Percentiles rank a stretch among this genome's conserved stretches.
phyloP scores from a whole-genome alignment of 2,797 vertebrate species.

The Molossus molossus region DNA sequence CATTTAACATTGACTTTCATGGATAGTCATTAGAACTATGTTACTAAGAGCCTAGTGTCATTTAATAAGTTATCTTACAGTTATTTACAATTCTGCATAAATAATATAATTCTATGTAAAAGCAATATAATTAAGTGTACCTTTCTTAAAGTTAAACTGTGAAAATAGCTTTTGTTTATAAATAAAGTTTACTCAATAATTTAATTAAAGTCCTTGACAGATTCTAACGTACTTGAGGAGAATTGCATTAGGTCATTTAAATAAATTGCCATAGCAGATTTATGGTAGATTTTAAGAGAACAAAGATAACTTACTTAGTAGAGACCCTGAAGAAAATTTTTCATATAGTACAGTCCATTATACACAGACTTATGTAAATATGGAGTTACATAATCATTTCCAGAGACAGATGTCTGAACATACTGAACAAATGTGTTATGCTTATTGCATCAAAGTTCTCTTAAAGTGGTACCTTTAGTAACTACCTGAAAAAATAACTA shows the following conservation, averaged over 20 bases:
- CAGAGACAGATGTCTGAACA: background rate
- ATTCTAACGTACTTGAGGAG: conserved; percentile 11
- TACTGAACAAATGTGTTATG: background rate
- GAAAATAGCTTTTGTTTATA: conserved; percentile 27
- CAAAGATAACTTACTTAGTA: conserved; percentile 36
- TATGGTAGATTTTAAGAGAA: background rate
- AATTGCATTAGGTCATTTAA: conserved; percentile 37
- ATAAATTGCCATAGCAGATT: background rate
- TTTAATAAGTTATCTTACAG: conserved; percentile 38
- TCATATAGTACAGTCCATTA: conserved; percentile 1
- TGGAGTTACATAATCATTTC: background rate
- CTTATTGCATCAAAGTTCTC: conserved; percentile 20
- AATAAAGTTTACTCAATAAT: conserved; percentile 35
- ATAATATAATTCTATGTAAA: background rate
- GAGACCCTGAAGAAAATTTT: background rate
- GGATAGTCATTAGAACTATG: background rate
- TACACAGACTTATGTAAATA: conserved; percentile 7
- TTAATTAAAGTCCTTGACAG: conserved; percentile 37
- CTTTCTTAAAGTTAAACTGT: conserved; percentile 4
- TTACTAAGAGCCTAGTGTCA: conserved; percentile 13
- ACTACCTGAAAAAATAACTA: conserved; percentile 10
- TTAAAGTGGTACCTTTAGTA: conserved; percentile 13
- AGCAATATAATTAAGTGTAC: background rate
- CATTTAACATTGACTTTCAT: conserved; percentile 10
- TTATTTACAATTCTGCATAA: conserved; percentile 28